Evolutionary conservation across 2,888 invertebrate species (phyloP), one percentile per base, ranked within the genome.

Genomic region (Apodemia hepburni): DNA sequence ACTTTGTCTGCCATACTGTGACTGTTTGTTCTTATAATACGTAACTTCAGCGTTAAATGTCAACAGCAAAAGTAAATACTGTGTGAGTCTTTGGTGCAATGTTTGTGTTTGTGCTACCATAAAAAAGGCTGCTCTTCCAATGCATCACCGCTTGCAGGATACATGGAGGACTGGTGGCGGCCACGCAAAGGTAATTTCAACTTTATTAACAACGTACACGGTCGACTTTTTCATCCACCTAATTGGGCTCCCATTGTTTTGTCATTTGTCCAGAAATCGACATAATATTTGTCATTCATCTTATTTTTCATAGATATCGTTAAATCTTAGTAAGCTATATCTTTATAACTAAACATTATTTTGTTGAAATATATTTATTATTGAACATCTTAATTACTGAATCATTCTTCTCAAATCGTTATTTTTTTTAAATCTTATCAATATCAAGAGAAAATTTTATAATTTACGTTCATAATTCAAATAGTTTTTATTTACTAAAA

Each of bases 101-200:
- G 85, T 90, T 87, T 92, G 88, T 92, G 90, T 92, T 92, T 88
- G 92, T 92, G 92, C 92, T 92, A 89, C 90, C 91, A 86, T 90
- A 92, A 88, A 87, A 82, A 92, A 92, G 92, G 92, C 92, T 87
- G 90, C 87, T 94, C 94, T 94, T 94, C 93, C 93, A 94, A 94
- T 95, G 96, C 97, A 94, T 96, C 96, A 93, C 95, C 95, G 93
- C 96, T 97, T 96, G 96, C 96, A 97, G 97, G 97, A 95, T 97
- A 97, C 95, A 97, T 97, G 96, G 97, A 98, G 96, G 97, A 97
- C 94, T 97, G 97, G 97, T 97, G 97, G 97, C 96, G 97, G 94
- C 97, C 97, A 88, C 95, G 97, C 88, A 97, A 97, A 98, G 97
- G 97, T 97, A 95, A 94, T 93, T 93, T 78, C 72, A 88, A 79